These are phyloP conservation scores for Raja brachyura DNA, from an alignment of 2,113 vertebrate genomes.

Conservation along the genomic window DNA sequence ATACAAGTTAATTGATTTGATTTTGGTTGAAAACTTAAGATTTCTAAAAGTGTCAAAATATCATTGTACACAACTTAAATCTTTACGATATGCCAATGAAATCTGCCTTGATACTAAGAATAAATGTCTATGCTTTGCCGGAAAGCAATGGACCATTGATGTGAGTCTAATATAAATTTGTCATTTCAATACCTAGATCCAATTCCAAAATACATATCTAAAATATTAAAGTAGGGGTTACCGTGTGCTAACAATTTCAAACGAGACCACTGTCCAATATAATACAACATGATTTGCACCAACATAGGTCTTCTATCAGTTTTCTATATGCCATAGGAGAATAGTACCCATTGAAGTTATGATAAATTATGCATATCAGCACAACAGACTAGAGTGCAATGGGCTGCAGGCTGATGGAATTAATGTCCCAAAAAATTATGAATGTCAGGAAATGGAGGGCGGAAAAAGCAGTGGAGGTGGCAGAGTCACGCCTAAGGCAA, in stretches of 20 bases:
- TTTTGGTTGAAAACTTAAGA: not conserved
- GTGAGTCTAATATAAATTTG: not conserved
- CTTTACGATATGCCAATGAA: not conserved
- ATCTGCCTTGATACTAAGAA: not conserved
- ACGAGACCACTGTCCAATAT: not conserved
- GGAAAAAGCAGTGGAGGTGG: too few species aligned
- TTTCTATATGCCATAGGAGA: not conserved
- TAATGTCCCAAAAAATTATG: not conserved
- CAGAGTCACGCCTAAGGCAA: too few species aligned
- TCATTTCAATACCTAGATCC: not conserved
- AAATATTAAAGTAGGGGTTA: not conserved
- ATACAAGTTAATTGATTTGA: not conserved
- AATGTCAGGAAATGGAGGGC: not conserved
- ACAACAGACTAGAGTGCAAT: not conserved
- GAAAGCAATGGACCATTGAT: not conserved
- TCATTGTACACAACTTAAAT: not conserved
- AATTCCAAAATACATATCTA: not conserved
- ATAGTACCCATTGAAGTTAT: not conserved
- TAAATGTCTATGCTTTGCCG: not conserved
- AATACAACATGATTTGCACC: not conserved
- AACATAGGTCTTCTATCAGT: not conserved
- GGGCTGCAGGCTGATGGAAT: not conserved
- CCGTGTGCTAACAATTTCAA: not conserved
- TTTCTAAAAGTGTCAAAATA: not conserved
- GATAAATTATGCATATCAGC: not conserved